phyloP scores from a whole-genome alignment of 1,140 invertebrate genomes.

The Atta colombica region DNA sequence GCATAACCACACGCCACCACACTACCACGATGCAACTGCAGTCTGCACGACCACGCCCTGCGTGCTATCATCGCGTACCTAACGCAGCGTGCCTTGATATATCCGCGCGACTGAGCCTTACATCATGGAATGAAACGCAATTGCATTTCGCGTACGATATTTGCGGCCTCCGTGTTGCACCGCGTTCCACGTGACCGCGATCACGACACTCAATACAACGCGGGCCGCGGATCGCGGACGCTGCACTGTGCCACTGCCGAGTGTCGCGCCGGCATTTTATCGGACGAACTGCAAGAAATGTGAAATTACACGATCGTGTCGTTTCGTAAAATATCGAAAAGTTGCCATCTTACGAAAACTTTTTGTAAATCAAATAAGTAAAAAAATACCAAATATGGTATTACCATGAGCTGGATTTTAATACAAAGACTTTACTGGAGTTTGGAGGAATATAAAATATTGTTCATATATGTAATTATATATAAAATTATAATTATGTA shows the following conservation, averaged over 20 bases:
- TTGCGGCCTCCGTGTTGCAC: background rate
- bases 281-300: constrained; percentile 60
- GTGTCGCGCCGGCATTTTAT: constrained; percentile 23
- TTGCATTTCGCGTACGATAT: constrained; percentile 5
- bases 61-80: constrained; percentile 15
- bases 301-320: constrained; percentile 38
- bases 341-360: background rate
- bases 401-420: too few relatives aligned
- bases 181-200: constrained; percentile 32
- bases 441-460: too few relatives aligned
- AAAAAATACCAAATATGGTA: too few relatives aligned
- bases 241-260: background rate
- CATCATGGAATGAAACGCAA: constrained; percentile 1
- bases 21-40: background rate
- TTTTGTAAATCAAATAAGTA: background rate
- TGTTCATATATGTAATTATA: too few relatives aligned
- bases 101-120: background rate
- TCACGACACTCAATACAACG: background rate
- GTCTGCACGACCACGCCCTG: constrained; percentile 64
- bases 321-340: background rate
- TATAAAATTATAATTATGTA: too few relatives aligned
- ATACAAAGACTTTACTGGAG: too few relatives aligned
- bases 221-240: background rate
- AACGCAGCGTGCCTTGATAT: background rate
- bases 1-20: constrained; percentile 2